Conservation (phyloP, 2,797 vertebrate species). For the Neostethus bicornis region DNA sequence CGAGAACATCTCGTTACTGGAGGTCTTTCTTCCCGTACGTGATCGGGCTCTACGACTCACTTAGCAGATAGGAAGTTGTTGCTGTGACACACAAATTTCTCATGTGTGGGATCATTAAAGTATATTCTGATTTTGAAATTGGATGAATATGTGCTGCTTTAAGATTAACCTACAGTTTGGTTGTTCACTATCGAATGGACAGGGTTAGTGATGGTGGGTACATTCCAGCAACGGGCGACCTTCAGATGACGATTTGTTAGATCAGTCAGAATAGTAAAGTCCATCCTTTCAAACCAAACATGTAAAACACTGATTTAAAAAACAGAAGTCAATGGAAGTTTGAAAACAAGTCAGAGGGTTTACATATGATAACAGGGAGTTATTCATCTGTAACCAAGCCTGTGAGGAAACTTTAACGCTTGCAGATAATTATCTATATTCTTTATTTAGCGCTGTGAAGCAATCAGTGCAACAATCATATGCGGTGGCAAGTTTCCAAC, state of each 20-base stretch:
- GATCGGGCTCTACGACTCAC: no score
- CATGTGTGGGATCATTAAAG: no score
- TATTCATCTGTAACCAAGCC: no score
- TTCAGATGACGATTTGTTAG: constrained; percentile 39
- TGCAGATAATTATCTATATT: constrained; percentile 63
- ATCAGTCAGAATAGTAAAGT: constrained; percentile 44
- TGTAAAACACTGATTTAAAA: constrained; percentile 33
- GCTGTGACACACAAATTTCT: no score
- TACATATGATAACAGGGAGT: constrained; percentile 64
- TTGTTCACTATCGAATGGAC: constrained; percentile 57
- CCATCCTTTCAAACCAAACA: no score
- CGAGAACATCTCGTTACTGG: no score
- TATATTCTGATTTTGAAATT: no score
- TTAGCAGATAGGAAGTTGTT: no score
- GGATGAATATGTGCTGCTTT: constrained; percentile 48
- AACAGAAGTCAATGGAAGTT: constrained; percentile 37
- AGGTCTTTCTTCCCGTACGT: no score
- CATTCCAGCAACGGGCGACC: constrained; percentile 8
- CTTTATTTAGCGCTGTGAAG: constrained; percentile 55
- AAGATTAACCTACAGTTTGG: constrained; percentile 50
- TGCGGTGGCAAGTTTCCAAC: constrained; percentile 34
- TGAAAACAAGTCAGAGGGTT: constrained; percentile 39
- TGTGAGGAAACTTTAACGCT: constrained; percentile 59
- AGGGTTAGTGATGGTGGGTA: constrained; percentile 56
- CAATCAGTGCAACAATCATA: constrained; percentile 57